These are phyloP conservation scores for Brachyrhaphis roseni DNA, from an alignment of 2,797 vertebrate genomes.

Conservation along the genomic window DNA sequence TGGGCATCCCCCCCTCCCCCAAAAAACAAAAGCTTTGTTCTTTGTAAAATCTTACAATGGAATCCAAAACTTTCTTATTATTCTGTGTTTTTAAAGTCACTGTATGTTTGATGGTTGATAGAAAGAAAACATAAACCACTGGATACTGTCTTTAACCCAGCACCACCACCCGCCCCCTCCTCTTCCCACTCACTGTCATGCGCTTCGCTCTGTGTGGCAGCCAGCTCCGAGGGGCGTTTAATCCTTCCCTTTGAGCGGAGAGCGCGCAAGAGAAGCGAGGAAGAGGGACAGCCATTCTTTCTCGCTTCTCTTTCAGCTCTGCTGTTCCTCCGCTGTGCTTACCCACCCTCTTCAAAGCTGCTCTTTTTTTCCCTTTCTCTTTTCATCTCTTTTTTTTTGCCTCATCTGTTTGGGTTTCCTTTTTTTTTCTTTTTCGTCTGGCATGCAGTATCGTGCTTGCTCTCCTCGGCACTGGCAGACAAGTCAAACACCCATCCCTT, in stretches of 20 bases:
- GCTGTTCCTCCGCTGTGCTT: slow-evolving; percentile 66
- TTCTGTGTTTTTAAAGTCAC: neutral
- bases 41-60: neutral
- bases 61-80: neutral
- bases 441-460: slow-evolving; percentile 57
- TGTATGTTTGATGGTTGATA: neutral
- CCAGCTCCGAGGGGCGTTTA: slow-evolving; percentile 76
- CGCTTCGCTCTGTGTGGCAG: slow-evolving; percentile 75
- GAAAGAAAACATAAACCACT: neutral
- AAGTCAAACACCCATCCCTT: slow-evolving; percentile 68
- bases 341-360: slow-evolving; percentile 77
- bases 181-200: slow-evolving; percentile 50
- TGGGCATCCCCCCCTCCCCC: neutral
- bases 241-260: slow-evolving; percentile 78
- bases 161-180: neutral
- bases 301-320: slow-evolving; percentile 57
- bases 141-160: neutral
- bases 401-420: slow-evolving; percentile 77
- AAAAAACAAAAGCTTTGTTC: neutral
- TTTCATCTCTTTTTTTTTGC: slow-evolving; percentile 67
- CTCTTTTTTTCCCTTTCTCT: slow-evolving; percentile 71
- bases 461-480: slow-evolving; percentile 64
- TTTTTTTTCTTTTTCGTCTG: slow-evolving; percentile 49
- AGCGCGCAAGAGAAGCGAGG: slow-evolving; percentile 57
- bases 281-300: slow-evolving; percentile 73